Evolutionary conservation across 2,797 vertebrate genomes (phyloP), one percentile per base, ranked within the genome.

Genomic region (Mormyrops attenuatus): DNA sequence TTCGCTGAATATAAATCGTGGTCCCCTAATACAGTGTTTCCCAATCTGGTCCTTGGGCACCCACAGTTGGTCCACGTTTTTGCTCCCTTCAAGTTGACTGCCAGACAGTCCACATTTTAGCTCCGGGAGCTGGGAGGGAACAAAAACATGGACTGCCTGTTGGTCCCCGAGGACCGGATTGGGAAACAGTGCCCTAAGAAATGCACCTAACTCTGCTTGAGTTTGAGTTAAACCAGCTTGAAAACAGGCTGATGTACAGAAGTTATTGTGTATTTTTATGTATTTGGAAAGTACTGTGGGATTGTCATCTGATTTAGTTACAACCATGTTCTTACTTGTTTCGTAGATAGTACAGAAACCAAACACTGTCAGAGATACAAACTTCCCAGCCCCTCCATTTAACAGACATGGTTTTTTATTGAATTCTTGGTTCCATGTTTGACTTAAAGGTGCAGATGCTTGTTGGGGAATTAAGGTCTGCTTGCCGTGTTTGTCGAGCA

Each of bases 401-500:
- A 30, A 30, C 63, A 66, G 22, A 30, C 26, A 13, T 30, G 26
- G 13, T 11, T 66, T 30, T 66, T 66, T 30, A 66, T 30, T 66
- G 26, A 30, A 66, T 30, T 66, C 63, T 66, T 13, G 63, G 63
- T 30, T 30, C 26, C 63, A 13, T 34, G 66, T 34, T 30, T 69
- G 73, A 80, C 73, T 20, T 80, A 41, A 41, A 41, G 34, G 34
- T 44, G 15, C 73, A 80, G 73, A 41, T 44, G 66, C 34, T 15
- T 15, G 26, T 69, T 30, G 9, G 69, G 34, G 73, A 44, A 6
- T 44, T 7, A 20, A 44, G 38, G 2, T 50, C 20, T 47, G 30
- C 6, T 47, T 87, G 30, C 52, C 66, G 55, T 15, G 20, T 66
- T 47, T 63, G 38, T 44, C 88, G 85, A 88, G 84, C 92, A 99